Evolutionary conservation across 2,113 vertebrate genomes (phyloP).

Genomic region (Fregata magnificens): DNA sequence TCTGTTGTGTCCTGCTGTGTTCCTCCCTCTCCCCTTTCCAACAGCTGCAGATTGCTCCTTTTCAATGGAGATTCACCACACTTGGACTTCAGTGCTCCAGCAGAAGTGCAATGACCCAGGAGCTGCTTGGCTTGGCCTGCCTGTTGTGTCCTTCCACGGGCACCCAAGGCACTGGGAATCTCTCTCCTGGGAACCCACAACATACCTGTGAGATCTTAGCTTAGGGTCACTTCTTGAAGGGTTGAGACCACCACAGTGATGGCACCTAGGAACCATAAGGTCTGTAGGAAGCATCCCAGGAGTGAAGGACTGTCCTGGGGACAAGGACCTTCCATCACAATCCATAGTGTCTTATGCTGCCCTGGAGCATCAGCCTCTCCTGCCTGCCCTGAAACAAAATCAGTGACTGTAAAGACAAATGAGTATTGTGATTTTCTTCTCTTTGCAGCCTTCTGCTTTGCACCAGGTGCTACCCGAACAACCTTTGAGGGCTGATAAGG

Average conservation of each 20-base stretch:
- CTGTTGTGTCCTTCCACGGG: neutral
- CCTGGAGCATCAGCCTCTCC: neutral
- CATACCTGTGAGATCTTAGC: neutral
- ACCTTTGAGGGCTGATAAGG: conserved; percentile 60
- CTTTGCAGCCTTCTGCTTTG: conserved; percentile 42
- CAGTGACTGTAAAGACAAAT: neutral
- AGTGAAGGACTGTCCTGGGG: neutral
- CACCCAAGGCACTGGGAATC: neutral
- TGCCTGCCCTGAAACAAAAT: neutral
- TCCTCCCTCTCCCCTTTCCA: neutral
- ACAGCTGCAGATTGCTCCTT: neutral
- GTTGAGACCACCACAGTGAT: neutral
- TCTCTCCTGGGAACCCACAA: neutral
- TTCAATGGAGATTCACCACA: neutral
- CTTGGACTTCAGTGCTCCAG: neutral
- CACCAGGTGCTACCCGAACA: neutral
- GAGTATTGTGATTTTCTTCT: conserved; percentile 3
- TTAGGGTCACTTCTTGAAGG: neutral
- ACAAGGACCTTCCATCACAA: neutral
- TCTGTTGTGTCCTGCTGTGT: too few species aligned
- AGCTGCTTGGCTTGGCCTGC: neutral
- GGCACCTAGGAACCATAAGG: neutral
- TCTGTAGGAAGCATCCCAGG: neutral
- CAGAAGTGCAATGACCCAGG: neutral
- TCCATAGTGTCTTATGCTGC: neutral